Conservation (phyloP, 2,888 invertebrate species). For the Prenolepis imparis region DNA sequence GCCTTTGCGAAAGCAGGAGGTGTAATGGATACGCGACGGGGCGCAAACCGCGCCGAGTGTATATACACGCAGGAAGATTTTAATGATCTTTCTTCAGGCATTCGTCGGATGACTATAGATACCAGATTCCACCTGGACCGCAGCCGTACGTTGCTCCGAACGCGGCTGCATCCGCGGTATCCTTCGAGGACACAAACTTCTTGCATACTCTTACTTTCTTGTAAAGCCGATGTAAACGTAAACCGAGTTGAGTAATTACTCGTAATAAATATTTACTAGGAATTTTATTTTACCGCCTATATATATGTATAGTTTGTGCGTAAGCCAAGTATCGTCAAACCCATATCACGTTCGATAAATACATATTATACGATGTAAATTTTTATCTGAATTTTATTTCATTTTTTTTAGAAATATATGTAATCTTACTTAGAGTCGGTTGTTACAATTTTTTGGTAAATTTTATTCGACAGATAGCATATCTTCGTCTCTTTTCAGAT, state of each 20-base stretch:
- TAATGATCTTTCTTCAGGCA: conserved; percentile 76
- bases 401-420: not conserved
- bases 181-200: conserved; percentile 48
- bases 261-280: conserved; percentile 13
- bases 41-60: conserved; percentile 70
- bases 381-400: not conserved
- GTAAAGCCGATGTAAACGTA: conserved; percentile 34
- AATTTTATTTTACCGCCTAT: conserved; percentile 4
- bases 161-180: conserved; percentile 64
- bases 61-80: conserved; percentile 69
- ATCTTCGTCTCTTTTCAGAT: too few species aligned
- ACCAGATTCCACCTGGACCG: conserved; percentile 74
- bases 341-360: not conserved
- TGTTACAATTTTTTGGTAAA: too few species aligned
- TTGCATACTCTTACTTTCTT: conserved; percentile 57
- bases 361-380: not conserved
- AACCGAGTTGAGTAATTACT: conserved; percentile 1
- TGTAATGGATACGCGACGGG: conserved; percentile 75
- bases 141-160: conserved; percentile 65
- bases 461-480: too few species aligned
- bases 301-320: not conserved
- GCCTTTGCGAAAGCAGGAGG: conserved; percentile 69
- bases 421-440: not conserved
- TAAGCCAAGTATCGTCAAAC: not conserved
- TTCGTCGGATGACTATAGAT: conserved; percentile 73